Percentiles rank a stretch among this genome's conserved stretches.
Evolutionary conservation across 1,140 invertebrate species (phyloP).

Genomic region (Bombus haemorrhoidalis): DNA sequence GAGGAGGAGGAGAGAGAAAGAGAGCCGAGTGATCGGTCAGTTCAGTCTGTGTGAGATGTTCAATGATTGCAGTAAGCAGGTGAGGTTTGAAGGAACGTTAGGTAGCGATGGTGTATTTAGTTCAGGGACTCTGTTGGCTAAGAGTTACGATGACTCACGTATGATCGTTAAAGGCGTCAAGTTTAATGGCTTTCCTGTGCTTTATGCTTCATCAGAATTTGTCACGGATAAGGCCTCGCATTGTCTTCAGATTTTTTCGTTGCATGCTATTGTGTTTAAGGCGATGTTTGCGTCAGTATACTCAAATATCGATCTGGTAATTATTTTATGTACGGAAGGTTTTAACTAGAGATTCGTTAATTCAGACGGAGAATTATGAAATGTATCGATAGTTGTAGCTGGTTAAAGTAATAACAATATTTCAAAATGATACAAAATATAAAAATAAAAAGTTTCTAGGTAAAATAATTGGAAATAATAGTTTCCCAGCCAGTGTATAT

Average conservation of each 20-base stretch:
- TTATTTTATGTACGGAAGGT: background rate
- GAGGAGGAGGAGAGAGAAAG: background rate
- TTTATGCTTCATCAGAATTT: background rate
- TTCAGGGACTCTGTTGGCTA: constrained; percentile 11
- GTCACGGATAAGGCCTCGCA: background rate
- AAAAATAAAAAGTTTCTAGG: background rate
- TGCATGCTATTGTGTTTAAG: background rate
- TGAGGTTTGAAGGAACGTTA: background rate
- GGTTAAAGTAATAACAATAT: background rate
- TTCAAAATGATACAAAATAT: background rate
- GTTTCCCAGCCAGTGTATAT: background rate
- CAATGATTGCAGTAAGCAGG: too few relatives aligned
- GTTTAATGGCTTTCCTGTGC: background rate
- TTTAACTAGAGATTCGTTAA: background rate
- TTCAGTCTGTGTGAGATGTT: background rate
- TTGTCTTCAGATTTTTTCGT: background rate
- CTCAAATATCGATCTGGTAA: background rate
- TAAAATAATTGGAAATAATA: background rate
- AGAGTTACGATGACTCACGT: background rate
- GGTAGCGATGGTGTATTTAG: constrained; percentile 1
- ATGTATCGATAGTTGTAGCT: too few relatives aligned
- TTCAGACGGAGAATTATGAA: too few relatives aligned
- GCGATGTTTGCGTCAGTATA: background rate
- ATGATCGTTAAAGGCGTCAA: background rate
- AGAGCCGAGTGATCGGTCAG: too few relatives aligned